A percentile compares a stretch with the other conserved stretches of the same genome.
Conservation (phyloP, 2,113 vertebrate genomes). For the Forbesichthys agassizii region DNA sequence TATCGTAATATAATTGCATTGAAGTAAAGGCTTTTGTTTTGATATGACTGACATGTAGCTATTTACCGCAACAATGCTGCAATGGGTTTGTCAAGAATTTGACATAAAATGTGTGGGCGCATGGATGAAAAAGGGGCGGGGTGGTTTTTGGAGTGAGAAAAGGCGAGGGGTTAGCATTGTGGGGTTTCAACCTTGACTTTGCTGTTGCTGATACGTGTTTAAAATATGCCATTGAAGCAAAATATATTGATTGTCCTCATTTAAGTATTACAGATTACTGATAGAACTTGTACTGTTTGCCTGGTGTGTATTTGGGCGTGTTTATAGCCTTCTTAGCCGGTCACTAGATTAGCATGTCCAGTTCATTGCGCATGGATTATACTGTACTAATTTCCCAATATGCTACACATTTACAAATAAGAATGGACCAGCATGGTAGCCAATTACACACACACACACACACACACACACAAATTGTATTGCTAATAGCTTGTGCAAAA, state of each 20-base stretch:
- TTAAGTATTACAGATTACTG: slow-evolving; percentile 3
- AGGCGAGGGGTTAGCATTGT: slow-evolving; percentile 34
- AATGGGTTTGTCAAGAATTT: slow-evolving; percentile 48
- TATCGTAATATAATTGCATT: background rate
- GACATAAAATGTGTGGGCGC: slow-evolving; percentile 54
- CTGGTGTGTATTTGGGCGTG: slow-evolving; percentile 14
- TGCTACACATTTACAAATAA: slow-evolving; percentile 9
- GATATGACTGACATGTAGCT: slow-evolving; percentile 1
- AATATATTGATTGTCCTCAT: slow-evolving; percentile 55
- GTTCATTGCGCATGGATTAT: slow-evolving; percentile 44
- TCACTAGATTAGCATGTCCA: slow-evolving; percentile 53
- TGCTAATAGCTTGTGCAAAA: background rate
- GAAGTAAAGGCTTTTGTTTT: slow-evolving; percentile 22
- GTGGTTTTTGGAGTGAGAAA: slow-evolving; percentile 33
- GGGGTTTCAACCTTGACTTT: slow-evolving; percentile 73
- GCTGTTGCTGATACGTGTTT: slow-evolving; percentile 29
- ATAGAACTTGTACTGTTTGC: slow-evolving; percentile 18
- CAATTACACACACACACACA: background rate
- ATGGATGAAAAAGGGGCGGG: slow-evolving; percentile 48
- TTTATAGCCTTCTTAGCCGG: slow-evolving; percentile 32
- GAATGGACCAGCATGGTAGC: background rate
- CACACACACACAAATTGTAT: background rate
- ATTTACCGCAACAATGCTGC: slow-evolving; percentile 60
- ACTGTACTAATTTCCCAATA: slow-evolving; percentile 11
- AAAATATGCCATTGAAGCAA: slow-evolving; percentile 67